phyloP scores from a whole-genome alignment of 2,888 invertebrate species.

The Drosophila stalkeri region DNA sequence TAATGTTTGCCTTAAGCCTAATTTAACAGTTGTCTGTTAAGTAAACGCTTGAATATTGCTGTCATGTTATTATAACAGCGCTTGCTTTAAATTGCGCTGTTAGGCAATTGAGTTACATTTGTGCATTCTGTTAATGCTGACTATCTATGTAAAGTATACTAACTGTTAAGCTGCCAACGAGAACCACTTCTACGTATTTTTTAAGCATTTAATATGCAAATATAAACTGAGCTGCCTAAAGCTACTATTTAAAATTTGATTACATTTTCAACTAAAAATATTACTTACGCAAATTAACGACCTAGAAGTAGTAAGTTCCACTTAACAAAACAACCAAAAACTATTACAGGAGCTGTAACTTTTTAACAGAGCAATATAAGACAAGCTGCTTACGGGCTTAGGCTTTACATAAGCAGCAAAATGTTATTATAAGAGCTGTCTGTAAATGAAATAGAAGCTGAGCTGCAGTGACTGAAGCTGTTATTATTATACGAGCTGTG shows the following conservation, averaged over 20 bases:
- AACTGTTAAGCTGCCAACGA: background rate
- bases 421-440: background rate
- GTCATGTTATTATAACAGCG: background rate
- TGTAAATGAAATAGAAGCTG: background rate
- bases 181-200: background rate
- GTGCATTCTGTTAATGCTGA: background rate
- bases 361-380: background rate
- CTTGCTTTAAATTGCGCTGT: background rate
- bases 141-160: background rate
- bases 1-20: background rate
- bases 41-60: background rate
- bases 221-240: background rate
- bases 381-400: background rate
- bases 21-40: slow-evolving; percentile 4
- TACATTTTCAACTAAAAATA: background rate
- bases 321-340: background rate
- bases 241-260: background rate
- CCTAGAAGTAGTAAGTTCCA: background rate
- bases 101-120: background rate
- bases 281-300: background rate
- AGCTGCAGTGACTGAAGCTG: background rate
- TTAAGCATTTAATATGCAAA: background rate
- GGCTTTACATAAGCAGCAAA: background rate
- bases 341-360: background rate
- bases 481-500: background rate